phyloP scores from a whole-genome alignment of 2,888 invertebrate genomes.

The Syrista parreyssii region DNA sequence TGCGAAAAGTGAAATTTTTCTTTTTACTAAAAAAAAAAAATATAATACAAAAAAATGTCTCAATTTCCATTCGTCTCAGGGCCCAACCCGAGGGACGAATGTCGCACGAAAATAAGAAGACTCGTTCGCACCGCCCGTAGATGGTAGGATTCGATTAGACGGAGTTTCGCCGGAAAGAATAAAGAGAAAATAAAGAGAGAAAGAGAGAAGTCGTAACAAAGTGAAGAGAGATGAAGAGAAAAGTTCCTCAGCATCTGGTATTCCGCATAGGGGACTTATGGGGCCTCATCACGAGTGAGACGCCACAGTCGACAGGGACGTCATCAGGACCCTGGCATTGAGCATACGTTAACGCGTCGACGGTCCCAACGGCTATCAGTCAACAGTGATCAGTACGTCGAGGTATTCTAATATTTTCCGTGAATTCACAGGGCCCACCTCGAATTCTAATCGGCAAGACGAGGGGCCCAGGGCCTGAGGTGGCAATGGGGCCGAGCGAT shows the following conservation, averaged over 20 bases:
- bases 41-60: neutral
- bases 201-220: neutral
- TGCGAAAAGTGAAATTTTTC: neutral
- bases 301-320: neutral
- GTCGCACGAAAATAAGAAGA: neutral
- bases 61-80: neutral
- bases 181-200: neutral
- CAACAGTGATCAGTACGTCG: constrained; percentile 13
- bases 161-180: neutral
- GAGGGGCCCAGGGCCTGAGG: constrained; percentile 32
- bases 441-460: constrained; percentile 42
- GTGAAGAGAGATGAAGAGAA: neutral
- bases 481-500: constrained; percentile 43
- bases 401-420: constrained; percentile 62
- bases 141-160: neutral
- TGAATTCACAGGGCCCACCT: constrained; percentile 47
- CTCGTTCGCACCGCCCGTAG: neutral
- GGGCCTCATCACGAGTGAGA: neutral
- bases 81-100: neutral
- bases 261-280: neutral
- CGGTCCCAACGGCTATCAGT: neutral
- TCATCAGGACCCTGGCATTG: neutral
- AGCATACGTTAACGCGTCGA: neutral
- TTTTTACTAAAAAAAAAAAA: neutral
- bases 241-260: neutral